These are phyloP conservation scores for Petrocephalus microphthalmus DNA, from an alignment of 2,113 vertebrate genomes.

Conservation along the genomic window DNA sequence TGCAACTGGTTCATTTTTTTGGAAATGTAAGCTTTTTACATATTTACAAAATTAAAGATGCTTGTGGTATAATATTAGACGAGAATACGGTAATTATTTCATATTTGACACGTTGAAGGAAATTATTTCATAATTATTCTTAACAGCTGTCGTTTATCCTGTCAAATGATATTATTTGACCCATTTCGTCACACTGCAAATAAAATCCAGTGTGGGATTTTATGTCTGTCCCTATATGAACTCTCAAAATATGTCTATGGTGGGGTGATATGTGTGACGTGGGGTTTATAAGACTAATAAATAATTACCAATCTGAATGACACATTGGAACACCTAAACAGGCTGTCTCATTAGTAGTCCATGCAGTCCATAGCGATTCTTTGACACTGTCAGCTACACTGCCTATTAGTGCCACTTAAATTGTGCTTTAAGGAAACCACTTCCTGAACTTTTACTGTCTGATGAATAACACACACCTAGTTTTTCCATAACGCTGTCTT, in stretches of 20 bases:
- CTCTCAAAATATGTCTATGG: neutral
- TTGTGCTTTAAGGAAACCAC: constrained; percentile 32
- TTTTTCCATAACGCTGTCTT: neutral
- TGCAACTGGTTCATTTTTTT: neutral
- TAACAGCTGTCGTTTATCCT: neutral
- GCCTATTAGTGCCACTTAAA: constrained; percentile 67
- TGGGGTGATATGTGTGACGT: too few relatives aligned
- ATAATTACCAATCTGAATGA: constrained; percentile 54
- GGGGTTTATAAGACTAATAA: constrained; percentile 27
- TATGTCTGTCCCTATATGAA: neutral
- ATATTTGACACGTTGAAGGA: neutral
- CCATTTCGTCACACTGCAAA: neutral
- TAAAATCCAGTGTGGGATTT: neutral
- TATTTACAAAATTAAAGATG: neutral
- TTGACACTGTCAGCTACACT: constrained; percentile 55
- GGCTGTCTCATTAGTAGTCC: constrained; percentile 53
- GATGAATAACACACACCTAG: neutral
- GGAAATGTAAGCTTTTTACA: neutral
- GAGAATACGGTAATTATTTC: neutral
- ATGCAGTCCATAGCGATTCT: constrained; percentile 39
- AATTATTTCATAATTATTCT: neutral
- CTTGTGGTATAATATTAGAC: neutral
- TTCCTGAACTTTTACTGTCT: neutral
- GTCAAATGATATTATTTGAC: neutral
- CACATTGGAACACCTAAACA: constrained; percentile 38